These are phyloP conservation scores for Myiozetetes cayanensis DNA, from an alignment of 2,113 vertebrate species.

Conservation along the genomic window DNA sequence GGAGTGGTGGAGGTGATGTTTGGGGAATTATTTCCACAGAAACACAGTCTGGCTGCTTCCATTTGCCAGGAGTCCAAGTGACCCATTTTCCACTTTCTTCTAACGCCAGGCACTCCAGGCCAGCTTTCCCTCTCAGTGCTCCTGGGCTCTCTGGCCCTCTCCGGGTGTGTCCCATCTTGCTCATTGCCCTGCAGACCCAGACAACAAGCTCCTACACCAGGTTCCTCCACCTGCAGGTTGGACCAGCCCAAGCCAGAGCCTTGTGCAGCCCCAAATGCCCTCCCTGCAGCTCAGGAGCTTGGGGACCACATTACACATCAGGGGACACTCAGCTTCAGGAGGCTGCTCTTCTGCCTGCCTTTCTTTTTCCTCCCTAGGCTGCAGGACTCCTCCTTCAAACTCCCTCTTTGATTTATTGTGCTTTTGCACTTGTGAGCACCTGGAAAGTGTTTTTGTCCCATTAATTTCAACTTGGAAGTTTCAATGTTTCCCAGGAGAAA, in stretches of 20 bases:
- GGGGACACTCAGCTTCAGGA: not conserved
- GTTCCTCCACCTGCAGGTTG: not conserved
- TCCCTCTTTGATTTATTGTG: conserved; percentile 23
- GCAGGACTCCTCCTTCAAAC: not conserved
- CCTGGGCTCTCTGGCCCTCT: not conserved
- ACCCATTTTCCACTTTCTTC: not conserved
- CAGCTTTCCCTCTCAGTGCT: not conserved
- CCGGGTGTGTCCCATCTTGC: not conserved
- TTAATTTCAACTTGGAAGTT: conserved; percentile 51
- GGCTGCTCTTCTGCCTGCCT: not conserved
- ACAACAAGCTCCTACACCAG: not conserved
- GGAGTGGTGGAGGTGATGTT: not conserved
- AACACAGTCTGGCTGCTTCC: not conserved
- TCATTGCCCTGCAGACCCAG: not conserved
- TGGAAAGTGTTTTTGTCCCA: conserved; percentile 49
- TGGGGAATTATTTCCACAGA: not conserved
- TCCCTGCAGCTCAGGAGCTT: not conserved
- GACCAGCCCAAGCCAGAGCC: not conserved
- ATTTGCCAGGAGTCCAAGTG: not conserved
- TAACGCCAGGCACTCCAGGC: too few species aligned
- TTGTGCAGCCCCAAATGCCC: not conserved
- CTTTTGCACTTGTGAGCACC: conserved; percentile 30
- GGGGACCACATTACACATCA: not conserved
- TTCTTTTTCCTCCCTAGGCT: not conserved
- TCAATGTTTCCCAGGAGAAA: conserved; percentile 12